Conservation (phyloP, 2,797 vertebrate species). For the Morelia viridis region DNA sequence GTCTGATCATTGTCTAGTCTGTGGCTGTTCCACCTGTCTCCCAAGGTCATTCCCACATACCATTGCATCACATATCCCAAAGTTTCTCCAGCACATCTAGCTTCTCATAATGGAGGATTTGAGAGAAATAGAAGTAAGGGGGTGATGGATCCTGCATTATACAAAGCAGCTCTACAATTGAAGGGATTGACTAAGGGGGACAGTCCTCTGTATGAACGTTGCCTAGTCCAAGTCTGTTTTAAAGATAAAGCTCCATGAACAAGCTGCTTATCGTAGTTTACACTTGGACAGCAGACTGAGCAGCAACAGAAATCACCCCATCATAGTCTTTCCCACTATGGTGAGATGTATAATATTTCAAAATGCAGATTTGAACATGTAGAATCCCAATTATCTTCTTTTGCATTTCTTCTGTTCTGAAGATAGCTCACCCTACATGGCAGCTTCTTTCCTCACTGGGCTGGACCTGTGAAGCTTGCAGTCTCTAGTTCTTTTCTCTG, state of each 20-base stretch:
- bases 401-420: background rate
- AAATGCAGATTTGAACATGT: no score
- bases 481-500: background rate
- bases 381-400: background rate
- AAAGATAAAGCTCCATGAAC: background rate
- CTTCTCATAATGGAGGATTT: no score
- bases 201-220: background rate
- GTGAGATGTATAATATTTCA: background rate
- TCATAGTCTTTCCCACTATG: background rate
- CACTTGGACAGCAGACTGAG: background rate
- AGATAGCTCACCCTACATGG: background rate
- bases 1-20: no score
- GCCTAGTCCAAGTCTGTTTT: background rate
- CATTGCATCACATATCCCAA: background rate
- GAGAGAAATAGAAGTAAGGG: background rate
- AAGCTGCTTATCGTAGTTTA: background rate
- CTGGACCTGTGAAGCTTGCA: background rate
- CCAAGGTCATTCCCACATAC: no score
- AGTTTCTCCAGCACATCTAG: background rate
- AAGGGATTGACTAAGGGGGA: background rate
- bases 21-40: no score
- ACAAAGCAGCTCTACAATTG: background rate
- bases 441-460: background rate
- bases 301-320: background rate
- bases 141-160: background rate